Conservation (phyloP, 2,797 vertebrate species). For the Bucorvus abyssinicus region DNA sequence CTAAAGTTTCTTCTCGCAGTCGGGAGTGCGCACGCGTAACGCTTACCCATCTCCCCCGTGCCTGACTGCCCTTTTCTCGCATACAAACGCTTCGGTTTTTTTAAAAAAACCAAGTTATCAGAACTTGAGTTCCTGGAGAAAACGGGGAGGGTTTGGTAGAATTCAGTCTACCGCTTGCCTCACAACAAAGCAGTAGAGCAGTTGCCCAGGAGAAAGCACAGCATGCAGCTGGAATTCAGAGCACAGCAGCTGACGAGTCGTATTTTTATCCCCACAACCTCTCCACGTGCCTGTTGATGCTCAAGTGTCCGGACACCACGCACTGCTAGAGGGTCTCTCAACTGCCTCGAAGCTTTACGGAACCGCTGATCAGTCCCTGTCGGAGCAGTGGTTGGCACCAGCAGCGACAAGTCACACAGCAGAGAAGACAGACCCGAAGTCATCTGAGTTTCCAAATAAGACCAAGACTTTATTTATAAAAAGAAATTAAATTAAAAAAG, state of each 20-base stretch:
- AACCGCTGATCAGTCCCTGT: not conserved
- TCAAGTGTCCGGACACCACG: not conserved
- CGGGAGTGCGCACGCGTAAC: not conserved
- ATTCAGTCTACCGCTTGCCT: not conserved
- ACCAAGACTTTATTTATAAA: not conserved
- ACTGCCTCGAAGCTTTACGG: not conserved
- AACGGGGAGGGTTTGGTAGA: not conserved
- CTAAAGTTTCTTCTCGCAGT: constrained; percentile 20
- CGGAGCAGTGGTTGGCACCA: not conserved
- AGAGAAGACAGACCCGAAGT: not conserved
- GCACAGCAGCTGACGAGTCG: not conserved
- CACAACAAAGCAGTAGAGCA: not conserved
- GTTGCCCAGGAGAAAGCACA: not conserved
- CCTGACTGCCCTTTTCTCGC: not conserved
- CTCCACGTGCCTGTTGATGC: not conserved
- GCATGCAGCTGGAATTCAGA: not conserved
- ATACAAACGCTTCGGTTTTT: not conserved
- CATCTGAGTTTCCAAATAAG: not conserved
- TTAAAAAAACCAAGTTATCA: not conserved
- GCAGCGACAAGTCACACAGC: not conserved
- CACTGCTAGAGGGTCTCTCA: not conserved
- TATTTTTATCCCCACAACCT: constrained; percentile 1
- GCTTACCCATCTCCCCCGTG: not conserved
- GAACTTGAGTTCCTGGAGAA: not conserved
- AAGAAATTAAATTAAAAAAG: not conserved